Evolutionary conservation across 2,113 vertebrate genomes (phyloP).

Genomic region (Phylloscopus whistleri): DNA sequence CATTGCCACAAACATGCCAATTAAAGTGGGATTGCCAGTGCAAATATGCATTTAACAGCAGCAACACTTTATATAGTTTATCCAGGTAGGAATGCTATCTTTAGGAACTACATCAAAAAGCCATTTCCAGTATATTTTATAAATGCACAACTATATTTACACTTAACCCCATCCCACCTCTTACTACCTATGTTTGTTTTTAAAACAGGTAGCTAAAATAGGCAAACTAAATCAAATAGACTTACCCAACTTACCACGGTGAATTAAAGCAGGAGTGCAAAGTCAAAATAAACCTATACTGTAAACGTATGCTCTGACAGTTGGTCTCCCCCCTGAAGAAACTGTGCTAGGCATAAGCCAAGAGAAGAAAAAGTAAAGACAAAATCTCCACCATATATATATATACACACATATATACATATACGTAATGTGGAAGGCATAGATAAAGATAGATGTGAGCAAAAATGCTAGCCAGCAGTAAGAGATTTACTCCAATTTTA

Average conservation of each 20-base stretch:
- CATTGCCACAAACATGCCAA: not conserved
- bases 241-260: not conserved
- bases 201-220: not conserved
- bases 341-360: not conserved
- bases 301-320: not conserved
- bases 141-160: not conserved
- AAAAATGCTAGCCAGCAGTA: not conserved
- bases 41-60: not conserved
- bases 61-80: not conserved
- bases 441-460: not conserved
- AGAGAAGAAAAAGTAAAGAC: not conserved
- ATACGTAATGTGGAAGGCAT: not conserved
- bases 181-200: not conserved
- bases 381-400: not conserved
- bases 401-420: not conserved
- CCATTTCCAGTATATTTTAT: not conserved
- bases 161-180: not conserved
- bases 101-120: not conserved
- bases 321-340: not conserved
- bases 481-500: not conserved
- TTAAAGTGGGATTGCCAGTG: not conserved
- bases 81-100: not conserved
- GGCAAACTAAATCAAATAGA: not conserved
- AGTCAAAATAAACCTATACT: not conserved
- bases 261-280: not conserved